Evolutionary conservation across 2,113 vertebrate genomes (phyloP), one percentile per base, ranked within the genome.

Genomic region (Thryonomys swinderianus): DNA sequence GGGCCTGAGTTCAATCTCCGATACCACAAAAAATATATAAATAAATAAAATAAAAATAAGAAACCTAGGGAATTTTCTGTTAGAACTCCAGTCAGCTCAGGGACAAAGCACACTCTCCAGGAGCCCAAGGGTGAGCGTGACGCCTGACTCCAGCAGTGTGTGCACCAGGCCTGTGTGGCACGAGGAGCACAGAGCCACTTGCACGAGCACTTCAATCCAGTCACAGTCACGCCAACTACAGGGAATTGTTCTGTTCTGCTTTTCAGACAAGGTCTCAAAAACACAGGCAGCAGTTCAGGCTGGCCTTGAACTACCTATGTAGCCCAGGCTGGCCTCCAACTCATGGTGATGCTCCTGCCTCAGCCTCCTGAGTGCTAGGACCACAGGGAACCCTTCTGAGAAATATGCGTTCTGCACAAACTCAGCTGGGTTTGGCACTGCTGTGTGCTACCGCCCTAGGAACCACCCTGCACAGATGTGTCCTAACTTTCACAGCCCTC

Each of bases 141-240:
- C 2, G 30, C 5, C 0, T 4, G 55, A 9, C 5, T 37, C 10
- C 1, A 40, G 62, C 45, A 45, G 42, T 1, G 57, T 21, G 17
- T n/a, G 57, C 23, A 14, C 53, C 53, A 37, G 0, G n/a, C 55
- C 1, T 57, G 13, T 9, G 32, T 42, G 85, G 81, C 37, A 27
- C 37, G 53, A 57, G 23, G 34, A 53, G 62, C 45, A 51, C 10
- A 12, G n/a, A 30, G 66, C 21, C n/a, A 37, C 32, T 25, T 21
- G 9, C 10, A 59, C 55, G 51, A 42, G 51, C 53, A 32, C 71
- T 85, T 34, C 53, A 21, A 76, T 21, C 57, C 21, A 25, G 59
- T 25, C 59, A 61, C 59, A 8, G 48, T 21, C 7, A 9, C 59
- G 25, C 59, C 59, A 51, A 51, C 48, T 25, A 23, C 59, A 61